phyloP scores from a whole-genome alignment of 2,797 vertebrate species.

The Onychomys torridus region DNA sequence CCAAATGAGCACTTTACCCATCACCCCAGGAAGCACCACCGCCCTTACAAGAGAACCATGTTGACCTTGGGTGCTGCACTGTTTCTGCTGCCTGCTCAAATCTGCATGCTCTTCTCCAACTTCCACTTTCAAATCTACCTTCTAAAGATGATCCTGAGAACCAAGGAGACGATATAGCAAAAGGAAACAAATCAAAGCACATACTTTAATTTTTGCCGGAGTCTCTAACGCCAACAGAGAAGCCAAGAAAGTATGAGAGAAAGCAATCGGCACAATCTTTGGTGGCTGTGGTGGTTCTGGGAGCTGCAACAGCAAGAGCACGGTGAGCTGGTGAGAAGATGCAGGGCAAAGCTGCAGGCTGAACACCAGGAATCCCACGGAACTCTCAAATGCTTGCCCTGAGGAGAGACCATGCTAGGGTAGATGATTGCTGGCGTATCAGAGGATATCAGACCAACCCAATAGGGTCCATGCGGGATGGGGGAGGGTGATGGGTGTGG shows the following conservation, averaged over 20 bases:
- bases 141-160: conserved; percentile 10
- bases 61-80: neutral
- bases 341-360: neutral
- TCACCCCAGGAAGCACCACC: neutral
- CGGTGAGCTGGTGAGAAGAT: neutral
- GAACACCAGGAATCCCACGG: neutral
- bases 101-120: neutral
- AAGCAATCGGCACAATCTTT: neutral
- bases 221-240: neutral
- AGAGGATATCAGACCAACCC: neutral
- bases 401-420: neutral
- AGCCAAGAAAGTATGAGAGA: neutral
- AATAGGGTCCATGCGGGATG: neutral
- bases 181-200: neutral
- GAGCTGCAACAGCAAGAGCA: neutral
- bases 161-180: neutral
- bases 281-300: neutral
- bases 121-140: neutral
- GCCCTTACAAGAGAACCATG: neutral
- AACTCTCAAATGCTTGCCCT: neutral
- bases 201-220: neutral
- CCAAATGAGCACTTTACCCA: neutral
- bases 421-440: neutral
- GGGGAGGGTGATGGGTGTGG: neutral
- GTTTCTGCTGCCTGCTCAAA: neutral